Evolutionary conservation across 2,888 invertebrate genomes (phyloP), one percentile per base, ranked within the genome.

Genomic region (Tryphoninae sp.): DNA sequence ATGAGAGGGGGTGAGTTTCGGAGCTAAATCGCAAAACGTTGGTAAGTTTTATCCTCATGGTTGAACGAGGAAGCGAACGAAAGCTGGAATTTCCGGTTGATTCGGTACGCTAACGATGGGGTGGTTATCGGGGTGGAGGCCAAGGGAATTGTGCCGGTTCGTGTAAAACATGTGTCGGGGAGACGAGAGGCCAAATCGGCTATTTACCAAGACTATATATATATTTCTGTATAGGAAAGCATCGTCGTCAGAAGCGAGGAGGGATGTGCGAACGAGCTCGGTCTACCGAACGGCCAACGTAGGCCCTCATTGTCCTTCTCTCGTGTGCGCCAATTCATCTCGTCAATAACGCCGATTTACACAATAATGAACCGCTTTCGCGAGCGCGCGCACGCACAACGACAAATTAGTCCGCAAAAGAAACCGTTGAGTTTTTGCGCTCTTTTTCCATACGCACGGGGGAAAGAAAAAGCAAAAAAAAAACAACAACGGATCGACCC

Each of bases 11-110:
- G 33, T 33, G 33, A 33, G 33, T 4, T 33, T 33, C 6, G 75
- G 51, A 53, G 67, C 45, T 45, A 76, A 81, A 83, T 83, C 81
- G 81, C 81, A 84, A 73, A 58, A 69, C 82, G 82, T 80, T 67
- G 67, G 79, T 75, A 62, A 85, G 82, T 84, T 84, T 85, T 80
- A 83, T 85, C 84, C 61, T 69, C 83, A 82, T 82, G 84, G 83
- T 81, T 89, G 88, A 88, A 89, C 88, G 88, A 89, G 89, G 89
- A 89, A 89, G 88, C 87, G 84, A 87, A 73, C 88, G 89, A 91
- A 90, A 91, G 91, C 91, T 91, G 92, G 92, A 91, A 92, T 92
- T 92, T 92, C 92, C 92, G 91, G 92, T 92, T 91, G 91, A 92
- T 91, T 91, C 91, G 90, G 88, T 90, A 88, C 90, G 87, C 91